Conservation (phyloP, 2,888 invertebrate genomes). For the Timandra comae region DNA sequence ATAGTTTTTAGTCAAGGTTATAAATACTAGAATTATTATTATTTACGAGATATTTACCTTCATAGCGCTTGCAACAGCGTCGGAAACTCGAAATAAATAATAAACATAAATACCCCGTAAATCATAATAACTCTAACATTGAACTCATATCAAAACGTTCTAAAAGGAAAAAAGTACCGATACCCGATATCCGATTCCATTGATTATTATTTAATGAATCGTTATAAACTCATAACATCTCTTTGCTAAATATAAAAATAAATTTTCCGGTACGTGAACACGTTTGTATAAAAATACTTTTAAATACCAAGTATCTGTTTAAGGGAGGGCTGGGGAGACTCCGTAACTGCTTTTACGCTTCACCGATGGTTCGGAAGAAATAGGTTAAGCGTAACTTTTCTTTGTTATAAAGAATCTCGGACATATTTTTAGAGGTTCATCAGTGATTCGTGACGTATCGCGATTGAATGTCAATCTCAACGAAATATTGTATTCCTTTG, state of each 20-base stretch:
- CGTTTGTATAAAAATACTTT: slow-evolving; percentile 21
- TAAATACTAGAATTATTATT: too few relatives aligned
- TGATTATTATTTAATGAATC: not conserved
- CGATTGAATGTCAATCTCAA: slow-evolving; percentile 5
- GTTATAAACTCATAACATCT: not conserved
- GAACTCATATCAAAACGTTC: too few relatives aligned
- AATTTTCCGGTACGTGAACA: slow-evolving; percentile 4
- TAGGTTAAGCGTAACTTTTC: slow-evolving; percentile 15
- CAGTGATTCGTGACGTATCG: slow-evolving; percentile 8
- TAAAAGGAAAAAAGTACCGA: too few relatives aligned
- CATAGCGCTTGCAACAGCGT: too few relatives aligned
- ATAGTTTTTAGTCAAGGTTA: too few relatives aligned
- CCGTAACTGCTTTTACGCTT: slow-evolving; percentile 27
- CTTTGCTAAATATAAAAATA: slow-evolving; percentile 1
- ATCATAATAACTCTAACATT: too few relatives aligned
- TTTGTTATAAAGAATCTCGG: slow-evolving; percentile 20
- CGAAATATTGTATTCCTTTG: slow-evolving; percentile 8
- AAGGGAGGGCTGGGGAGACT: slow-evolving; percentile 22
- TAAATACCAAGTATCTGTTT: slow-evolving; percentile 19
- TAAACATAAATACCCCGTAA: too few relatives aligned
- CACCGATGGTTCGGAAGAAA: slow-evolving; percentile 31
- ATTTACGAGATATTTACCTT: too few relatives aligned
- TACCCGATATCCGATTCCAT: too few relatives aligned
- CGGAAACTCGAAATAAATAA: too few relatives aligned
- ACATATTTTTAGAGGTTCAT: slow-evolving; percentile 14